Base-by-base conservation (phyloP, 2,113 vertebrate genomes). In the Bungarus multicinctus region DNA sequence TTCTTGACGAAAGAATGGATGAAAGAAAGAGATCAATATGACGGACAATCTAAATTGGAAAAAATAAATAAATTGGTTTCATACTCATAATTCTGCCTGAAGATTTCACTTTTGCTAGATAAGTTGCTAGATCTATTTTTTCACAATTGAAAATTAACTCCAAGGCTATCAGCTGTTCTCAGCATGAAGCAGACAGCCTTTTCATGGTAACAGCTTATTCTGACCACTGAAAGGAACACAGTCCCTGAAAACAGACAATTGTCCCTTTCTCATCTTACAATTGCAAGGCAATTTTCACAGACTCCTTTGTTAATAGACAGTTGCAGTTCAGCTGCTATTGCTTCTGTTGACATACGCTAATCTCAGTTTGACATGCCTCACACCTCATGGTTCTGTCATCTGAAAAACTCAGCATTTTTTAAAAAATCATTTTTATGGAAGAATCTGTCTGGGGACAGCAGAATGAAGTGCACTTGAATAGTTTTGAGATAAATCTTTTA, bases 281-380 rank as follows among this genome's bases (percentile, higher is more conserved):
- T 2, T 86, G 69, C 30, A 85, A 8, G 1, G 85, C 47, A 85
- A 52, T 18, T 74, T 87, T 86, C 55, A 89, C 22, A 47, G 34
- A 30, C 43, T 25, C 55, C 52, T 95, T 69, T 90, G 43, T 92
- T 91, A 92, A 23, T 85, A 47, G 85, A 88, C 81, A 88, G 74
- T 27, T 90, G 85, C 30, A 87, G 90, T 43, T 91, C 57, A 87
- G 10, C 69, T 91, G 58, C 57, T 50, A 4, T 39, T 43, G n/a
- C 11, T 93, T 86, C 53, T 85, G n/a, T 39, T 43, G 69, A 69
- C 1, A 14, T 25, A 58, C 23, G 3, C 53, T 91, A 39, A 85
- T 91, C 6, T 60, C 50, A 27, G 14, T 53, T 88, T 92, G 87
- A 58, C 27, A 47, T 47, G 81, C 30, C 53, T 45, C 39, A 60